Conservation (phyloP, 2,888 invertebrate species). For the Molanna angustata region DNA sequence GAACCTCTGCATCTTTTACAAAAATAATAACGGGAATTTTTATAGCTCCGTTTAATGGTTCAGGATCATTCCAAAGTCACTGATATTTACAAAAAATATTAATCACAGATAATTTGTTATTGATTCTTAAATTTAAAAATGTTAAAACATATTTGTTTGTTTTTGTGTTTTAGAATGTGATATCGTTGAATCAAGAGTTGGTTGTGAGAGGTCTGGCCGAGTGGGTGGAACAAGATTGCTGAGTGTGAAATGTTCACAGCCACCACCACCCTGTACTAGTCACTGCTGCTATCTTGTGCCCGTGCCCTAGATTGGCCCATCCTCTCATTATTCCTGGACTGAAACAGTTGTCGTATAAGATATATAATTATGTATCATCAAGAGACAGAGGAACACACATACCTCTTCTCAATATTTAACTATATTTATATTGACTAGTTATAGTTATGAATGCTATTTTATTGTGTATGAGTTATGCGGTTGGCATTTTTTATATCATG, state of each 20-base stretch:
- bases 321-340: neutral
- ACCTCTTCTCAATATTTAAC: neutral
- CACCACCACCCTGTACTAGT: conserved; percentile 26
- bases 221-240: conserved; percentile 52
- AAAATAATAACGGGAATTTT: no score
- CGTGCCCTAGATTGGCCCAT: conserved; percentile 4
- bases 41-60: no score
- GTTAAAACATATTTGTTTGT: neutral
- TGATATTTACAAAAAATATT: no score
- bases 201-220: conserved; percentile 80
- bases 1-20: no score
- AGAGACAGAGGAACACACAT: neutral
- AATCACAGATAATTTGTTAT: neutral
- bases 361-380: no score
- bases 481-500: no score
- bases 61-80: no score
- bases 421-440: no score
- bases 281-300: conserved; percentile 8
- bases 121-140: neutral
- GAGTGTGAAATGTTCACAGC: conserved; percentile 20
- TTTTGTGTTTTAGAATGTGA: conserved; percentile 62
- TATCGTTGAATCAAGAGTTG: conserved; percentile 84
- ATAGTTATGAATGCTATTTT: no score
- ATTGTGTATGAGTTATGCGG: no score
- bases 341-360: no score